A percentile compares a stretch with the other conserved stretches of the same genome.
These are phyloP conservation scores for Rhincodon typus DNA, from an alignment of 2,797 vertebrate genomes.

Conservation along the genomic window DNA sequence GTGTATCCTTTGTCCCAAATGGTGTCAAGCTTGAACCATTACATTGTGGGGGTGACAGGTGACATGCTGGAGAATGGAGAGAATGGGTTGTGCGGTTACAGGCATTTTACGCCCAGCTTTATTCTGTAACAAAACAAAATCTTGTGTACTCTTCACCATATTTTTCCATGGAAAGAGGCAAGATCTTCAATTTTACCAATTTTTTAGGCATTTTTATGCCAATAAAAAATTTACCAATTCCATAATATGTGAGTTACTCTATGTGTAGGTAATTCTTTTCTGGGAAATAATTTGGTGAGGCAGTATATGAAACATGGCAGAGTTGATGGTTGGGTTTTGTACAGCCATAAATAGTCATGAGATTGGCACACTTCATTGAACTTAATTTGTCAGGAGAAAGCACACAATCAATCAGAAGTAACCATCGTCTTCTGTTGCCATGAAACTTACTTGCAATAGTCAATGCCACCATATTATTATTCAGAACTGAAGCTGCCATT, in stretches of 20 bases:
- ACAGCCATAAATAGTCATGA: not conserved
- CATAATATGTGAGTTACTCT: not conserved
- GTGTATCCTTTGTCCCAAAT: too few relatives aligned
- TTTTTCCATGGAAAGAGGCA: not conserved
- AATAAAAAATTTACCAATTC: not conserved
- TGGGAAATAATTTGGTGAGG: not conserved
- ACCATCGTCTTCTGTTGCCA: not conserved
- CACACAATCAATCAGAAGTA: not conserved
- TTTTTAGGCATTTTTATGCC: too few relatives aligned
- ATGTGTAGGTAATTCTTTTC: not conserved
- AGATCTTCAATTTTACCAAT: too few relatives aligned
- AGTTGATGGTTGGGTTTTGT: not conserved
- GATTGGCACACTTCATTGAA: not conserved
- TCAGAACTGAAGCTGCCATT: not conserved
- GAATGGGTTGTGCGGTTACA: too few relatives aligned
- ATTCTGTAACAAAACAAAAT: not conserved
- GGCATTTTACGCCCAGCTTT: not conserved
- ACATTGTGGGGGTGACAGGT: not conserved
- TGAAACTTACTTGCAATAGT: not conserved
- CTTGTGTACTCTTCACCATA: not conserved
- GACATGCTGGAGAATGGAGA: not conserved
- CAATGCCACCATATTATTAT: not conserved
- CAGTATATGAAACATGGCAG: not conserved
- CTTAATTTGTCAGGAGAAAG: not conserved
- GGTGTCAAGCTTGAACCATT: not conserved